These are phyloP conservation scores for Tupiocoris notatus DNA, from an alignment of 2,888 invertebrate genomes.

Conservation along the genomic window DNA sequence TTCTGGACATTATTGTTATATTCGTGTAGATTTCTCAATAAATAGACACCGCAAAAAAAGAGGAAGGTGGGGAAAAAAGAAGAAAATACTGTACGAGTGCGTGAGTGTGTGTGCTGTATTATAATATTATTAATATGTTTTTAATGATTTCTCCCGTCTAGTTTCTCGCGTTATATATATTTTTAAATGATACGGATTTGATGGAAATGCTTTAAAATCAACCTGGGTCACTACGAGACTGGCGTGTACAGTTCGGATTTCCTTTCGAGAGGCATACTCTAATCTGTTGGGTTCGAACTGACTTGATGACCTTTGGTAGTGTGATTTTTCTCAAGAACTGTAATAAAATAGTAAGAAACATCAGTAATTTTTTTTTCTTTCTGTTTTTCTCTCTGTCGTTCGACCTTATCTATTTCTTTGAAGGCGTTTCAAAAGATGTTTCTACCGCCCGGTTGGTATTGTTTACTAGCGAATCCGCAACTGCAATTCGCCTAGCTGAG, in stretches of 20 bases:
- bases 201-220: background rate
- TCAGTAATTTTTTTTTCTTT: background rate
- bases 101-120: background rate
- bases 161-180: background rate
- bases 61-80: no score
- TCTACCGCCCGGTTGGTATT: no score
- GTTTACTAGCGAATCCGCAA: no score
- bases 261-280: background rate
- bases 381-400: background rate
- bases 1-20: background rate
- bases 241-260: background rate
- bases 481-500: no score
- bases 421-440: no score
- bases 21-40: background rate
- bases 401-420: no score
- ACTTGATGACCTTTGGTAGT: conserved; percentile 11
- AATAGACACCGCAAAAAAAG: background rate
- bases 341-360: background rate
- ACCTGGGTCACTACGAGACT: background rate
- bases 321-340: conserved; percentile 14
- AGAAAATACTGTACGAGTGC: no score
- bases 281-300: background rate
- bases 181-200: background rate
- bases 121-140: background rate
- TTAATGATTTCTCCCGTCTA: background rate